Percentiles rank a stretch among this genome's conserved stretches.
phyloP scores from a whole-genome alignment of 2,888 invertebrate species.

The Cenopis cana region DNA sequence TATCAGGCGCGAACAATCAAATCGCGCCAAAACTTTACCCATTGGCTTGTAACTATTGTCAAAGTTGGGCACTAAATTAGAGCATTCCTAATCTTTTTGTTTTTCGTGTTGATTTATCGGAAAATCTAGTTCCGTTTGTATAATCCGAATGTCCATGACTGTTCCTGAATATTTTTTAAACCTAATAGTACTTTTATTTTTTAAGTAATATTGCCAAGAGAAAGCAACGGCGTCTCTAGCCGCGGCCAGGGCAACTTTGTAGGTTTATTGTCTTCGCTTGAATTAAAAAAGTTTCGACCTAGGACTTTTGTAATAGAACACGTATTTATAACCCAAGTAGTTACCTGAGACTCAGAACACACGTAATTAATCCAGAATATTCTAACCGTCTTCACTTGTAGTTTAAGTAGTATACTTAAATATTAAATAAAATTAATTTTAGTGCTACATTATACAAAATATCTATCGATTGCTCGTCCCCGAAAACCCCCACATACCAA shows the following conservation, averaged over 20 bases:
- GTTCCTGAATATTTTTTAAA: constrained; percentile 7
- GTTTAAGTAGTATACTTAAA: too few species aligned
- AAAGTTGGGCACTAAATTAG: constrained; percentile 70
- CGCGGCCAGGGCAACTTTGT: constrained; percentile 60
- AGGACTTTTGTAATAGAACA: constrained; percentile 43
- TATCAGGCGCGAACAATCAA: constrained; percentile 68
- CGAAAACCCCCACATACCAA: too few species aligned
- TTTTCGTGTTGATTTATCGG: constrained; percentile 47
- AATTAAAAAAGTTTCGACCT: constrained; percentile 72
- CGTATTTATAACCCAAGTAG: constrained; percentile 33
- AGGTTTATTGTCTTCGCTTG: constrained; percentile 70
- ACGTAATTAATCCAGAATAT: neutral
- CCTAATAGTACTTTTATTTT: constrained; percentile 50
- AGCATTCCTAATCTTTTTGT: constrained; percentile 54
- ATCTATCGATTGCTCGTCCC: too few species aligned
- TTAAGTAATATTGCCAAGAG: constrained; percentile 57
- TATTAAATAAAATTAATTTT: too few species aligned
- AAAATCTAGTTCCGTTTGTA: constrained; percentile 21
- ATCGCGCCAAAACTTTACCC: constrained; percentile 64
- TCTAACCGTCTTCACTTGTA: too few species aligned
- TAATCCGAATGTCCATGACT: constrained; percentile 19
- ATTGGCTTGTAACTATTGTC: constrained; percentile 66
- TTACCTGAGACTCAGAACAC: constrained; percentile 1
- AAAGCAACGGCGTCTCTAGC: constrained; percentile 54
- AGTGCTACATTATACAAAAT: too few species aligned